A percentile compares a stretch with the other conserved stretches of the same genome.
Evolutionary conservation across 2,888 invertebrate species (phyloP).

Genomic region (Athalia cordata): DNA sequence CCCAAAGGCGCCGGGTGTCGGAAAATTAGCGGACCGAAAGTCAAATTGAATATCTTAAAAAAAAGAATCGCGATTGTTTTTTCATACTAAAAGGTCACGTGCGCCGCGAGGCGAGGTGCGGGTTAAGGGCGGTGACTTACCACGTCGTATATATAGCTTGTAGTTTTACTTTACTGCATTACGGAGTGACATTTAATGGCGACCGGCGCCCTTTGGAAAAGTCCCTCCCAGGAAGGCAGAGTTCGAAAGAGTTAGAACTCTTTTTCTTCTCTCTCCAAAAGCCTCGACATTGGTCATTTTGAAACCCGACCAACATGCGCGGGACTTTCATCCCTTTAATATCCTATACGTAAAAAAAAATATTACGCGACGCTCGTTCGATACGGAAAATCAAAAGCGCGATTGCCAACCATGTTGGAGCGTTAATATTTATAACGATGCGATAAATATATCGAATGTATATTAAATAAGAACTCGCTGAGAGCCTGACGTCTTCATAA

Average conservation of each 20-base stretch:
- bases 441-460: slow-evolving; percentile 26
- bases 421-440: neutral
- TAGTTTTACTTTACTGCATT: slow-evolving; percentile 68
- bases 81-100: neutral
- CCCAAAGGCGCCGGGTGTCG: neutral
- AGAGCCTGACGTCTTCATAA: slow-evolving; percentile 36
- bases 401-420: slow-evolving; percentile 6
- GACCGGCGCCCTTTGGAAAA: slow-evolving; percentile 66
- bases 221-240: slow-evolving; percentile 52
- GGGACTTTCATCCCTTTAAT: too few relatives aligned
- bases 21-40: neutral
- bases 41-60: neutral
- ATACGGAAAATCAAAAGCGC: neutral
- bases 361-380: too few relatives aligned
- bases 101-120: slow-evolving; percentile 53
- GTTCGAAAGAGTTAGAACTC: too few relatives aligned
- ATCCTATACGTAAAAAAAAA: too few relatives aligned
- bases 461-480: slow-evolving; percentile 27
- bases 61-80: neutral
- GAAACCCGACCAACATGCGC: too few relatives aligned
- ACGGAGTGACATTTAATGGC: slow-evolving; percentile 69
- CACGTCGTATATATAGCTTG: slow-evolving; percentile 49
- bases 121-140: slow-evolving; percentile 59
- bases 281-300: too few relatives aligned
- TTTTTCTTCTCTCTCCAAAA: too few relatives aligned